phyloP scores from a whole-genome alignment of 2,797 vertebrate genomes.

The Malurus splendens region DNA sequence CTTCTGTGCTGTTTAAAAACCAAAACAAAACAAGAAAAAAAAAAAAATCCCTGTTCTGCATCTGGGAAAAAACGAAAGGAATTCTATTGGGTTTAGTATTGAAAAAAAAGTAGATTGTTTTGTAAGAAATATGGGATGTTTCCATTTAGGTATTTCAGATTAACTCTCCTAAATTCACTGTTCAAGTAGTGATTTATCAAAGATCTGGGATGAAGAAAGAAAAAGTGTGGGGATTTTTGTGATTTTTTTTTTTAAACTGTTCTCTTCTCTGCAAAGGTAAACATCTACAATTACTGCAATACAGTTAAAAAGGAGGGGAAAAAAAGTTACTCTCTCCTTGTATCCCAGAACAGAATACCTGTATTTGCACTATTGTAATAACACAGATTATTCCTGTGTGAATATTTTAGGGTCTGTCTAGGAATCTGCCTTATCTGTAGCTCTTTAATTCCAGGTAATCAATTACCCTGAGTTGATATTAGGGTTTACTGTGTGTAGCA shows the following conservation, averaged over 20 bases:
- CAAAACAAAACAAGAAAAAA: neutral
- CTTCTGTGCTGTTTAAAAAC: neutral
- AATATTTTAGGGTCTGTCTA: neutral
- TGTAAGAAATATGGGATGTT: neutral
- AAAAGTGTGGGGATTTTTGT: neutral
- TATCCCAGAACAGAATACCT: neutral
- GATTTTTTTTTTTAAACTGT: neutral
- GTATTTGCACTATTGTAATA: neutral
- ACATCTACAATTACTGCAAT: neutral
- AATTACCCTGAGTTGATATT: neutral
- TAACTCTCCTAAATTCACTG: neutral
- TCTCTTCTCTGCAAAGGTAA: neutral
- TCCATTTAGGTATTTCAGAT: neutral
- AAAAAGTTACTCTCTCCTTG: neutral
- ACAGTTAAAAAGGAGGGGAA: neutral
- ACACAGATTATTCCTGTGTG: neutral
- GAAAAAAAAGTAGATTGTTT: neutral
- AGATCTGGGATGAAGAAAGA: neutral
- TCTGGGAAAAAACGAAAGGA: neutral
- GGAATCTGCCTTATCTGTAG: neutral
- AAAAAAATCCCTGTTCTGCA: neutral
- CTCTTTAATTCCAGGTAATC: neutral
- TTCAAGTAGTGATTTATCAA: neutral
- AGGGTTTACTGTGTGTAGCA: neutral
- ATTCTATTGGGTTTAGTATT: neutral